Conservation (phyloP, 2,113 vertebrate species). For the Aix galericulata region DNA sequence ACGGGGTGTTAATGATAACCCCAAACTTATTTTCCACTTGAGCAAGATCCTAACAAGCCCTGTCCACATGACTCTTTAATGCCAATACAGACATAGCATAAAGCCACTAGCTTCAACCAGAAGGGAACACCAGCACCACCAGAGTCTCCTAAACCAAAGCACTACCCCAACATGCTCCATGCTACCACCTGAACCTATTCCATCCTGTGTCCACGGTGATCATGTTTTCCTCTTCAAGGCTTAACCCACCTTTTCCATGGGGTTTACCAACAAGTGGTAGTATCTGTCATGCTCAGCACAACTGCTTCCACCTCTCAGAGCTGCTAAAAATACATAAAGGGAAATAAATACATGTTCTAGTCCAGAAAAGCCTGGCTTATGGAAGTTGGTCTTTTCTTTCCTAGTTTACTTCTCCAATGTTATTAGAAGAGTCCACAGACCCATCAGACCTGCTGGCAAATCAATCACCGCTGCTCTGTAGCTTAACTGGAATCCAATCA, state of each 20-base stretch:
- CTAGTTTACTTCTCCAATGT: neutral
- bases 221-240: neutral
- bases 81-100: neutral
- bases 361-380: neutral
- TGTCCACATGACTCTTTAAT: neutral
- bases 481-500: neutral
- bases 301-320: neutral
- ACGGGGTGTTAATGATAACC: neutral
- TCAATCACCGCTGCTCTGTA: accelerated
- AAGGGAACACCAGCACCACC: neutral
- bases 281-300: neutral
- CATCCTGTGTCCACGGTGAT: accelerated
- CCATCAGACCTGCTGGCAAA: neutral
- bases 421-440: neutral
- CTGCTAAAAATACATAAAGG: neutral
- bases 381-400: neutral
- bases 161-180: accelerated
- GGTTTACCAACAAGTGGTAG: neutral
- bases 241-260: neutral
- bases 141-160: neutral
- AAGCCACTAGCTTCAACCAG: neutral
- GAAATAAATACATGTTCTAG: neutral
- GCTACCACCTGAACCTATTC: neutral
- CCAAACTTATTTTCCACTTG: neutral
- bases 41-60: neutral